Base-by-base conservation (phyloP, 2,888 invertebrate species). In the Dorcus hopei region DNA sequence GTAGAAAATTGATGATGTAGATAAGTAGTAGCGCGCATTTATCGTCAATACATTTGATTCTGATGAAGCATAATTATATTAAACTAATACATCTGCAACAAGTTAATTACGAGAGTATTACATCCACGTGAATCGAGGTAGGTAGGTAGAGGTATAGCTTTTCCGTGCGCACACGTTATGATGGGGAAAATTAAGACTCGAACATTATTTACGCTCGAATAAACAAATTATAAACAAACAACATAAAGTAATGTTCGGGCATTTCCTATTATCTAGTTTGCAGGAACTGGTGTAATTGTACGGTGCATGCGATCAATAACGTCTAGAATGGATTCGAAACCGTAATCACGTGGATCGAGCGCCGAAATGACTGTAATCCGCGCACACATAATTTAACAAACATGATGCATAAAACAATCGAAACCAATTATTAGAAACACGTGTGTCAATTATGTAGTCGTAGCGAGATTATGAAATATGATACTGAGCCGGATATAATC, bases 401-500 rank as follows among this genome's bases (percentile, higher is more conserved):
- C 48, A 52, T 49, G 49, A 49, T 48, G 49, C 58, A 53, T 58
- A 53, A 58, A 58, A 58, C 53, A 58, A 58, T 58, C 53, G 52
- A 39, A 49, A 56, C 56, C 58, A 47, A 58, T 58, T 49, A 58
- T 53, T 58, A 58, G 53, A 49, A 53, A 52, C 58, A 53, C 58
- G 52, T 53, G 58, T 58, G 58, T 58, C 58, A 53, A 58, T 58
- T 58, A 58, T 42, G 33, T 16, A 47, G 33, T 33, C 16, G 38
- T 38, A 33, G 16, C 14, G 9, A 38, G 39, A 38, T 50, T 50
- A 14, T 38, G 38, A 45, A 45, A 45, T 45, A 45, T 45, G 45
- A 45, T 45, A 45, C 45, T 8, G 23, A 45, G 45, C 45, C 45
- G 45, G 45, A 45, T 45, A 45, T 45, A 45, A 45, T 45, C 45